Base-by-base conservation (phyloP, 2,797 vertebrate genomes). In the Mycteria americana region DNA sequence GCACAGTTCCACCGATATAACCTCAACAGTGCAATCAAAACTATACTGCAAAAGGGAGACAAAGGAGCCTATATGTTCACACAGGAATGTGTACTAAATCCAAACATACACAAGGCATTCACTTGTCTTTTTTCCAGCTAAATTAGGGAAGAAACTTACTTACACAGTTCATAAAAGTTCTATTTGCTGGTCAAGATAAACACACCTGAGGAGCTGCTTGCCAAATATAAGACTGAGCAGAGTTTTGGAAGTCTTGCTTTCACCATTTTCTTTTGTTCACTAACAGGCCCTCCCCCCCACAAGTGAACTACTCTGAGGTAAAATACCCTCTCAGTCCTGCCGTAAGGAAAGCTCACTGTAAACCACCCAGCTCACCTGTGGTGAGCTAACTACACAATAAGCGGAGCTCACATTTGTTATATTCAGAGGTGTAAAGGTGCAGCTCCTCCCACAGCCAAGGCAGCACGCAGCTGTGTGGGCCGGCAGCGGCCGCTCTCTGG, bases 21-120 rank as follows among this genome's bases (percentile, higher is more conserved):
- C 27, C 50, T 23, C 74, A 46, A 11, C 18, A 57, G 5, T 14
- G 19, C 13, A 16, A 73, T 37, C 30, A 41, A 53, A 73, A 5
- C 45, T 8, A 9, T 2, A 4, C 30, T 14, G 18, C 24, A 43
- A 62, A 35, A 0, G 1, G 18, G n/a, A 59, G 18, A 35, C 35
- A 70, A 62, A 78, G 25, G 4, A 82, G 39, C n/a, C 35, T 3
- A 5, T 4, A 18, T 1, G 1, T 1, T 51, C 57, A n/a, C 28
- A 33, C 3, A 28, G 43, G 46, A 24, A 25, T 0, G 1, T 0
- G 2, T 3, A 10, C 6, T 18, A 63, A 76, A 67, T 18, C 24
- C 19, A 75, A 23, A 72, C 18, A 24, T 4, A 3, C 3, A 5
- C 0, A 1, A 56, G 15, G 22, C 2, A 35, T 0, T 3, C 7